These are phyloP conservation scores for Athalia cordata DNA, from an alignment of 2,888 invertebrate species.

Conservation along the genomic window DNA sequence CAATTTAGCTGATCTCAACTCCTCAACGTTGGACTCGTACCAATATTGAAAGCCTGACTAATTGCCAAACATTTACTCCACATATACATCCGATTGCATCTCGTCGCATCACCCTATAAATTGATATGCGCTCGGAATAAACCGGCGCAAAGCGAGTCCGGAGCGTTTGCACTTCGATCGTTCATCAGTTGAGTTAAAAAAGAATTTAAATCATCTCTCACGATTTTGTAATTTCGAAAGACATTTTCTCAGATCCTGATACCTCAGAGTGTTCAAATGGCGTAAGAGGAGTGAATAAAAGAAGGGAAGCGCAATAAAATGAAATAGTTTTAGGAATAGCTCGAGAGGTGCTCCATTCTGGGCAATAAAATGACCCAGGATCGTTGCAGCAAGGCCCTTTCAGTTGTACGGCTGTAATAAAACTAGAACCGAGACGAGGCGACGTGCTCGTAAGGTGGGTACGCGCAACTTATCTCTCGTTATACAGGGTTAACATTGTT, in stretches of 20 bases:
- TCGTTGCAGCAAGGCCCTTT: neutral
- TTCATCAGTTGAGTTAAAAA: too few relatives aligned
- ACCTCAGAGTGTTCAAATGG: neutral
- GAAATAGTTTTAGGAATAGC: neutral
- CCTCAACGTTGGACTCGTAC: slow-evolving; percentile 17
- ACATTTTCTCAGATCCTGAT: neutral
- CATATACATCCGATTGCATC: too few relatives aligned
- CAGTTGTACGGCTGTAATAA: slow-evolving; percentile 14
- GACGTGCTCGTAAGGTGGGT: neutral
- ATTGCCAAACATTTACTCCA: slow-evolving; percentile 12
- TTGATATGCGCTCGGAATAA: too few relatives aligned
- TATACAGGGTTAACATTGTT: slow-evolving; percentile 15
- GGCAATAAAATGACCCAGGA: slow-evolving; percentile 21
- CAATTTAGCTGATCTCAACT: slow-evolving; percentile 22
- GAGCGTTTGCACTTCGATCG: too few relatives aligned
- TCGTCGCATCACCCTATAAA: neutral
- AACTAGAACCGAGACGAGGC: slow-evolving; percentile 6
- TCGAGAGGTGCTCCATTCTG: neutral
- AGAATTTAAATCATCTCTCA: too few relatives aligned
- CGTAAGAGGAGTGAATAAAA: neutral
- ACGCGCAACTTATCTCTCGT: neutral
- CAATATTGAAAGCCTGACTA: slow-evolving; percentile 38
- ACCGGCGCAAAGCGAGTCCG: too few relatives aligned
- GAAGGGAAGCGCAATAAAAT: slow-evolving; percentile 23
- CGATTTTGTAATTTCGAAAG: neutral